These are phyloP conservation scores for Stichopus horrens DNA, from an alignment of 53 echinoderm and acorn worm genomes.

Conservation along the genomic window DNA sequence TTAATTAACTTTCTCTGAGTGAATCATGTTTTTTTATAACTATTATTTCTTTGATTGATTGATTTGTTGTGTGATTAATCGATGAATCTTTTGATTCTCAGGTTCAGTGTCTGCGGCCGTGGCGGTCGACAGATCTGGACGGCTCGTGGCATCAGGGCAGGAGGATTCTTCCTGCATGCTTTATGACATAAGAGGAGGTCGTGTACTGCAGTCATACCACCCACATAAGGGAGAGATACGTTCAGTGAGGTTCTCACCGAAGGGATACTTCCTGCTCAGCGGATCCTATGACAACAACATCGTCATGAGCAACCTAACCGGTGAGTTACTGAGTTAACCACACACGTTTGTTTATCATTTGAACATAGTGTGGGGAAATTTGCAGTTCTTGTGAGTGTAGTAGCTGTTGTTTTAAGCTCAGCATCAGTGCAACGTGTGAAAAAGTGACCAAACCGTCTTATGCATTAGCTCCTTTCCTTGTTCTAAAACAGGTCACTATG, in stretches of 20 bases:
- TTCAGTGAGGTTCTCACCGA: constrained; percentile 85
- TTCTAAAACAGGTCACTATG: too few species aligned
- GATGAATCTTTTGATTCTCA: background rate
- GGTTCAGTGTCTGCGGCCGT: constrained; percentile 73
- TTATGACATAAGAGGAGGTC: constrained; percentile 92
- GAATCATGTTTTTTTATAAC: background rate
- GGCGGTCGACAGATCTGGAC: constrained; percentile 86
- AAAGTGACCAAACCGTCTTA: too few species aligned
- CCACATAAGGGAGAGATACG: constrained; percentile 83
- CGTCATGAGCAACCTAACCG: constrained; percentile 81
- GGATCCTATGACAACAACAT: constrained; percentile 92
- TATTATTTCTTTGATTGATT: background rate
- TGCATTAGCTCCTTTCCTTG: too few species aligned
- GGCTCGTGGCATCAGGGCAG: constrained; percentile 87
- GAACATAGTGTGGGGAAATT: too few species aligned
- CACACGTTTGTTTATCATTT: too few species aligned
- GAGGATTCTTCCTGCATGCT: constrained; percentile 87
- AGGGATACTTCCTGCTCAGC: constrained; percentile 81
- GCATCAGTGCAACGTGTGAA: too few species aligned
- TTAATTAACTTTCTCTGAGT: background rate
- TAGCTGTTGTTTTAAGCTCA: too few species aligned
- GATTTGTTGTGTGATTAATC: background rate
- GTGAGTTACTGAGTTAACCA: constrained; percentile 34
- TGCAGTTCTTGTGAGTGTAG: too few species aligned
- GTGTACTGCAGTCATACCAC: constrained; percentile 82